phyloP scores from a whole-genome alignment of 2,113 vertebrate species.

The Chloropsis hardwickii region DNA sequence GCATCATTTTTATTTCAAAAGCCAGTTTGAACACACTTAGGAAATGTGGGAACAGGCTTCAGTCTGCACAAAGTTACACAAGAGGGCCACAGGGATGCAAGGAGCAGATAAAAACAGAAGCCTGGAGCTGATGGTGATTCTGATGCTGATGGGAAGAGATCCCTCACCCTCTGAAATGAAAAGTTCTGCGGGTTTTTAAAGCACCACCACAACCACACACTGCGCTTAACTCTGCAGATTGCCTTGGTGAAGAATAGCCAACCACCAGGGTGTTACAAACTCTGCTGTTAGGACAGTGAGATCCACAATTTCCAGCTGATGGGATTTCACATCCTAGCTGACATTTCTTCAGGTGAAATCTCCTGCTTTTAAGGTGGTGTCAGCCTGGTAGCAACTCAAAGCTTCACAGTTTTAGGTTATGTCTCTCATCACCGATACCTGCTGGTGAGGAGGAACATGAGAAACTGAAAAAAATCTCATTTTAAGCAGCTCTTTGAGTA shows the following conservation, averaged over 20 bases:
- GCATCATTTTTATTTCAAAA: not conserved
- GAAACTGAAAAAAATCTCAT: not conserved
- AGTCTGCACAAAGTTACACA: not conserved
- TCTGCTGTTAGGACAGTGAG: not conserved
- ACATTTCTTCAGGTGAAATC: not conserved
- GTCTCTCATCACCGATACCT: not conserved
- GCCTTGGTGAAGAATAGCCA: not conserved
- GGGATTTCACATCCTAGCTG: not conserved
- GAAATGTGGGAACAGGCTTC: not conserved
- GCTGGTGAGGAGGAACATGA: not conserved
- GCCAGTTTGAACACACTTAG: not conserved
- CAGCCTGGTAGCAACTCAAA: not conserved
- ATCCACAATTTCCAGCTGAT: not conserved
- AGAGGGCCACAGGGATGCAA: not conserved
- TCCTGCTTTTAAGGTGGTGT: not conserved
- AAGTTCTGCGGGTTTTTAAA: not conserved
- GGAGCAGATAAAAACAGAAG: not conserved
- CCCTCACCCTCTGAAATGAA: not conserved
- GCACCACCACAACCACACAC: not conserved
- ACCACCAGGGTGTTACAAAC: not conserved
- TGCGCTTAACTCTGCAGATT: not conserved
- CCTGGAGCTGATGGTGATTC: not conserved
- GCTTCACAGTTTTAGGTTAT: not conserved
- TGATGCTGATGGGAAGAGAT: not conserved
- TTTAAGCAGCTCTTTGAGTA: not conserved